phyloP scores from a whole-genome alignment of 2,797 vertebrate genomes.

The Oreochromis mossambicus region DNA sequence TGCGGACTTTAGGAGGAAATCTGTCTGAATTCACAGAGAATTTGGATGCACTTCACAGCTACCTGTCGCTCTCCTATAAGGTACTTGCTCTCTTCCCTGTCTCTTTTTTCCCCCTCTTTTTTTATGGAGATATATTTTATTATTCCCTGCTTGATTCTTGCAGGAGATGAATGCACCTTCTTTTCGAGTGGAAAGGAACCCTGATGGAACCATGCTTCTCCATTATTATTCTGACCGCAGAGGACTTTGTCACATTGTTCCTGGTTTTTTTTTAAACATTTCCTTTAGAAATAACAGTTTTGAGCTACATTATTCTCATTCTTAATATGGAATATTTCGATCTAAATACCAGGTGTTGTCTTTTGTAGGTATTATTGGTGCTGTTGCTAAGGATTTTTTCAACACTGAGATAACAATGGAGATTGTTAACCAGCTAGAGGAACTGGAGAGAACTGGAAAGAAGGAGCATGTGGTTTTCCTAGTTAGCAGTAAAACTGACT shows the following conservation, averaged over 20 bases:
- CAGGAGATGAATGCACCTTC: conserved; percentile 79
- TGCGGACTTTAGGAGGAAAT: conserved; percentile 80
- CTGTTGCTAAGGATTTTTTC: conserved; percentile 80
- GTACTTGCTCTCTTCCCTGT: conserved; percentile 21
- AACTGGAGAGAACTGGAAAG: conserved; percentile 77
- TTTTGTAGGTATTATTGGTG: conserved; percentile 73
- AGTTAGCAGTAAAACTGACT: conserved; percentile 47
- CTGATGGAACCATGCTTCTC: conserved; percentile 73
- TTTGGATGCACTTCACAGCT: conserved; percentile 80
- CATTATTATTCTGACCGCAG: conserved; percentile 79
- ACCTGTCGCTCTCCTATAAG: conserved; percentile 83
- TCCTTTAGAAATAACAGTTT: not conserved
- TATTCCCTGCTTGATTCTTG: not conserved
- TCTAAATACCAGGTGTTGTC: not conserved
- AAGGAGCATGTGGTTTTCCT: conserved; percentile 79
- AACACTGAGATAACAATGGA: conserved; percentile 81
- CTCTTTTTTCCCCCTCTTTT: not conserved
- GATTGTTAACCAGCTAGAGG: conserved; percentile 75
- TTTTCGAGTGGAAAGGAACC: conserved; percentile 78
- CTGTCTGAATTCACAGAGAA: conserved; percentile 82
- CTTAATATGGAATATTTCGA: not conserved
- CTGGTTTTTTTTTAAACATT: conserved; percentile 42
- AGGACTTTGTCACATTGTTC: conserved; percentile 77
- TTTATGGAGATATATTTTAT: not conserved
- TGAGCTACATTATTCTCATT: not conserved